phyloP scores from a whole-genome alignment of 2,113 vertebrate species.

The Arenaria interpres region DNA sequence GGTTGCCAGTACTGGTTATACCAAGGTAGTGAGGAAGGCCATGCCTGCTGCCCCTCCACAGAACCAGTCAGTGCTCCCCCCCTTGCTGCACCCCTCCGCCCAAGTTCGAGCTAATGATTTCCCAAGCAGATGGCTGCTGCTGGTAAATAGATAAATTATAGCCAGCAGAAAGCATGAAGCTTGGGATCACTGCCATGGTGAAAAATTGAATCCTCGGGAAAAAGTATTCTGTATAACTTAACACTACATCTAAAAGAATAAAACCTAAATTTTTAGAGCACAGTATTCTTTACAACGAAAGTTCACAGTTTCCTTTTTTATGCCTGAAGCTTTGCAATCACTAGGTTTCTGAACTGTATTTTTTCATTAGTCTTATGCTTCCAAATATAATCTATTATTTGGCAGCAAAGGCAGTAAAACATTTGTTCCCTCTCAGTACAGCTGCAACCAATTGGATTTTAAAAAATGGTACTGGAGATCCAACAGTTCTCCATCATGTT shows the following conservation, averaged over 20 bases:
- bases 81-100: not conserved
- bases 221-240: slow-evolving; percentile 20
- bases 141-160: slow-evolving; percentile 34
- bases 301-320: slow-evolving; percentile 6
- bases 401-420: slow-evolving; percentile 66
- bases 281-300: not conserved
- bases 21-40: not conserved
- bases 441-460: slow-evolving; percentile 66
- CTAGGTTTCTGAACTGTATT: slow-evolving; percentile 57
- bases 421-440: slow-evolving; percentile 68
- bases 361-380: slow-evolving; percentile 63
- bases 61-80: not conserved
- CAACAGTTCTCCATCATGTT: slow-evolving; percentile 39
- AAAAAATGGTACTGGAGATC: slow-evolving; percentile 49
- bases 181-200: slow-evolving; percentile 1
- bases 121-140: slow-evolving; percentile 46
- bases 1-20: not conserved
- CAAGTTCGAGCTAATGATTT: not conserved
- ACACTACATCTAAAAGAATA: not conserved
- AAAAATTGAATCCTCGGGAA: slow-evolving; percentile 19
- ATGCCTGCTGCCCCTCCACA: not conserved
- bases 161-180: slow-evolving; percentile 18
- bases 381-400: slow-evolving; percentile 75
- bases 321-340: slow-evolving; percentile 56
- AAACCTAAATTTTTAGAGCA: not conserved